These are phyloP conservation scores for Brachionichthys hirsutus DNA, from an alignment of 2,113 vertebrate genomes.

Conservation along the genomic window DNA sequence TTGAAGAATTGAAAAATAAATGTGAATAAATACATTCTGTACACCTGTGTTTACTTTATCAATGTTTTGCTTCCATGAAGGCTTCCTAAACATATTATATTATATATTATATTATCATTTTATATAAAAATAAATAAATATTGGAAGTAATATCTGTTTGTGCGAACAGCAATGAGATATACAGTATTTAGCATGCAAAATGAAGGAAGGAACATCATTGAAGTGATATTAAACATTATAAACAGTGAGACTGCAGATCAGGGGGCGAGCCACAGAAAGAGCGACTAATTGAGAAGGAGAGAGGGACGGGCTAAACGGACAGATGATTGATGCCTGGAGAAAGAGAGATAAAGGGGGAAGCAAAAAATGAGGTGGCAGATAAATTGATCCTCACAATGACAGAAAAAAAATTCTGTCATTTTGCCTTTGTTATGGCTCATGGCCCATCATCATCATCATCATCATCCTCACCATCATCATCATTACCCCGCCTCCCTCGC, in stretches of 20 bases:
- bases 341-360: slow-evolving; percentile 1
- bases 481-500: background rate
- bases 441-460: slow-evolving; percentile 61
- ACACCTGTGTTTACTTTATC: background rate
- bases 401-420: slow-evolving; percentile 28
- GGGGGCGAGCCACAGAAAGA: slow-evolving; percentile 23
- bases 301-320: slow-evolving; percentile 57
- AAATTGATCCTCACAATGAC: slow-evolving; percentile 59
- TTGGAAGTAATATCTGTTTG: background rate
- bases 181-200: background rate
- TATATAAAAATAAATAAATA: too few relatives aligned
- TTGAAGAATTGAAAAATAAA: background rate
- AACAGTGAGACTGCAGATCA: slow-evolving; percentile 28
- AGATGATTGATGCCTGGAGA: slow-evolving; percentile 48
- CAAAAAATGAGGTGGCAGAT: slow-evolving; percentile 46
- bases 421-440: slow-evolving; percentile 66
- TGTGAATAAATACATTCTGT: background rate
- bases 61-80: background rate
- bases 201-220: background rate
- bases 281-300: slow-evolving; percentile 55
- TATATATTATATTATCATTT: too few relatives aligned
- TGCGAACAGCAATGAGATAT: background rate
- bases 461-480: slow-evolving; percentile 62
- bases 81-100: too few relatives aligned
- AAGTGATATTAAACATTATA: slow-evolving; percentile 14